Evolutionary conservation across 2,113 vertebrate species (phyloP), one percentile per base, ranked within the genome.

Genomic region (Amphilophus citrinellus): DNA sequence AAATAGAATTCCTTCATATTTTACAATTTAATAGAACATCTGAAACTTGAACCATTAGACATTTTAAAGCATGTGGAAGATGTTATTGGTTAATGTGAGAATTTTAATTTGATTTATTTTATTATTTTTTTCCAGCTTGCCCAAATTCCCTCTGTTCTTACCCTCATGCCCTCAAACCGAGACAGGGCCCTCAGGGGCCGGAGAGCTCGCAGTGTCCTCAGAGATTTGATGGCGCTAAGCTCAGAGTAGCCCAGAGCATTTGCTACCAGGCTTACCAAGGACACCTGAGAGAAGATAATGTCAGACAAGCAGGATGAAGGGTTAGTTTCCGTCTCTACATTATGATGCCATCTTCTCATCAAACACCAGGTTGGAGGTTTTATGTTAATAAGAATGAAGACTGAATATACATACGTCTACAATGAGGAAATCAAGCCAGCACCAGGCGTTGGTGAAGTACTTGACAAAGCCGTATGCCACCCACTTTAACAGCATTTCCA

Each of bases 361-460:
- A 14, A 32, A 32, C 44, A 73, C 24, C 66, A 71, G 44, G 32
- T 20, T 53, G 27, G 10, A 73, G 18, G 10, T 10, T 73, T 35
- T 53, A 35, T 73, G 56, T 35, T 35, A 56, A n/a, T 35, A 32
- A 73, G 27, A n/a, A 6, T 0, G 27, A 24, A 22, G 20, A 4
- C 7, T 65, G 22, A 62, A 57, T 11, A 50, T 96, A 98, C 98
- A 17, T 97, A 99, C 98, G 84, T 98, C 98, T 32, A 99, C 98
- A 82, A 99, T 99, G 82, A 99, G 95, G 94, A 99, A 99, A 95
- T 99, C 98, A 42, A 99, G 96, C 97, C 98, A 99, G 94, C 98
- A 99, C 98, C 98, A 99, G 1, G 98, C 98, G 85, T 99, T 99
- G 82, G 98, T 99, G 94, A 99, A 99, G 95, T 99, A 99, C 78